Conservation (phyloP, 2,888 invertebrate species). For the Xanthia icteritia region DNA sequence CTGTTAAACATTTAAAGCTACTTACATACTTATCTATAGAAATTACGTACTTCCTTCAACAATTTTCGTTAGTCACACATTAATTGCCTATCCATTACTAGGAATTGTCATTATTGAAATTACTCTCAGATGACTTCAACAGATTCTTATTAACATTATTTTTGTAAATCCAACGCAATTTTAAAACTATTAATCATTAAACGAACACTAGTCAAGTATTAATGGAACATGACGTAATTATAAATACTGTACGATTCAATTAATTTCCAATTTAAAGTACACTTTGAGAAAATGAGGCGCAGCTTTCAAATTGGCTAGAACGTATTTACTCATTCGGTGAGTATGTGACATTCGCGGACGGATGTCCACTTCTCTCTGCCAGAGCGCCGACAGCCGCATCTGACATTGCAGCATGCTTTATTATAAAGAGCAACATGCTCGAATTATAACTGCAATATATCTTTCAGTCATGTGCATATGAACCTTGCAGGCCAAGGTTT, state of each 20-base stretch:
- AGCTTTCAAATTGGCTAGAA: conserved; percentile 68
- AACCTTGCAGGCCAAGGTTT: conserved; percentile 80
- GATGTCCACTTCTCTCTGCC: conserved; percentile 65
- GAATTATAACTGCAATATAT: conserved; percentile 78
- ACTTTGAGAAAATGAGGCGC: conserved; percentile 55
- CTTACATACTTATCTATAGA: not conserved
- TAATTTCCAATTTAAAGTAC: conserved; percentile 40
- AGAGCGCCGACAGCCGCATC: conserved; percentile 69
- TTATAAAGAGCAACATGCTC: conserved; percentile 72
- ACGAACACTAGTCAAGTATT: conserved; percentile 19
- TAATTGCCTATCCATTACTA: conserved; percentile 12
- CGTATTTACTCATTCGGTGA: conserved; percentile 70
- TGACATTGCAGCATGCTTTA: conserved; percentile 76
- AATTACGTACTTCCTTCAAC: conserved; percentile 30
- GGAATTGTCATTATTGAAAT: conserved; percentile 19
- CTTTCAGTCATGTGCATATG: conserved; percentile 73
- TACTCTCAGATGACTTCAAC: conserved; percentile 17
- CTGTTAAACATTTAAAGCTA: not conserved
- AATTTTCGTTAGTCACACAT: conserved; percentile 39
- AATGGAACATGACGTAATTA: conserved; percentile 29
- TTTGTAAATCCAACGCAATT: conserved; percentile 3
- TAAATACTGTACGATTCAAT: conserved; percentile 34
- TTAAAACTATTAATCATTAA: conserved; percentile 10
- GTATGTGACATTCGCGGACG: conserved; percentile 68
- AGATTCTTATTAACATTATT: conserved; percentile 3